Conservation (phyloP, 2,797 vertebrate genomes). For the Acridotheres tristis region DNA sequence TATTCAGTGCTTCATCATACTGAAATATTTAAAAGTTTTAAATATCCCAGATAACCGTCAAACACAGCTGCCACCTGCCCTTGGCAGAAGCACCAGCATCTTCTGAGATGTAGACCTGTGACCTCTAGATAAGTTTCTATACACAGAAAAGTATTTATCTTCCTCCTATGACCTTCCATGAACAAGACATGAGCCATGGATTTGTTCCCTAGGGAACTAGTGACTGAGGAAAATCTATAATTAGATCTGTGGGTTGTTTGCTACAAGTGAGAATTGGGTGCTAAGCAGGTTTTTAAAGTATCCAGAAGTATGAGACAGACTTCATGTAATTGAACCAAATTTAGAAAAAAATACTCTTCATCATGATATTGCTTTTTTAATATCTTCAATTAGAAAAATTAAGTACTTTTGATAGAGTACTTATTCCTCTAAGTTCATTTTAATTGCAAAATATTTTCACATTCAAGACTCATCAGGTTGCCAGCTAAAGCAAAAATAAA, state of each 20-base stretch:
- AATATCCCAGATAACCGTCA: constrained; percentile 19
- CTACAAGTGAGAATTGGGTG: constrained; percentile 72
- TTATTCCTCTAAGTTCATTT: not conserved
- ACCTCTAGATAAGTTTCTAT: constrained; percentile 78
- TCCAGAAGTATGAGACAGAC: constrained; percentile 39
- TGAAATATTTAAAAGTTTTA: constrained; percentile 41
- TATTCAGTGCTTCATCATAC: not conserved
- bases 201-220: constrained; percentile 80
- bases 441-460: not conserved
- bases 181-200: constrained; percentile 73
- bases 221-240: constrained; percentile 82
- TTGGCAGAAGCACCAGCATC: constrained; percentile 54
- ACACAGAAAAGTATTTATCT: constrained; percentile 74
- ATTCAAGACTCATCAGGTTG: not conserved
- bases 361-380: not conserved
- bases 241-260: constrained; percentile 79
- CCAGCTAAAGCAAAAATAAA: not conserved
- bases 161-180: constrained; percentile 76
- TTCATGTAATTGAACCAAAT: constrained; percentile 1
- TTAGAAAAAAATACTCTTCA: not conserved
- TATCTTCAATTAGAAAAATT: not conserved
- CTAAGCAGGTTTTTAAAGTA: constrained; percentile 65
- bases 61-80: constrained; percentile 15
- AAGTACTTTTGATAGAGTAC: not conserved
- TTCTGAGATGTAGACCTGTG: constrained; percentile 70